These are phyloP conservation scores for Leptobrachium ailaonicum DNA, from an alignment of 2,113 vertebrate species.

Conservation along the genomic window DNA sequence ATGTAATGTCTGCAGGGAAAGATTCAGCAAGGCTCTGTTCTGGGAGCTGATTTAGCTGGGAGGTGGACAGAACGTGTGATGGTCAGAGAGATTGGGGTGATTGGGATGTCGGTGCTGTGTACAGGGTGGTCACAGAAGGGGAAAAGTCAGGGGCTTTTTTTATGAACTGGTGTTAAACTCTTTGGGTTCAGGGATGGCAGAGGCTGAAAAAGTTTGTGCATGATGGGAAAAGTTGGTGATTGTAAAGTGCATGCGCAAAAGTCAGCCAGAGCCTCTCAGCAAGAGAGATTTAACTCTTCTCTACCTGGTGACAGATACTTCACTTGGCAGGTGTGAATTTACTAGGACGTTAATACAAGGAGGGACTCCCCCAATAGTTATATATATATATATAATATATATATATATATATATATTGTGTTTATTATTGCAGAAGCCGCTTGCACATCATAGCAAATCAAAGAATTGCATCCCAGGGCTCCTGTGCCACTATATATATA, in stretches of 20 bases:
- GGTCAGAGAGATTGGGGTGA: not conserved
- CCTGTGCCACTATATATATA: too few relatives aligned
- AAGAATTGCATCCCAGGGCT: too few relatives aligned
- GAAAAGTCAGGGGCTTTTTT: not conserved
- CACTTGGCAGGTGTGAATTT: not conserved
- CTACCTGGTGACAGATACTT: slow-evolving; percentile 1
- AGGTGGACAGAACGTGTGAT: too few relatives aligned
- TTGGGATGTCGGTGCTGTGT: not conserved
- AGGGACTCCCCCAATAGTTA: not conserved
- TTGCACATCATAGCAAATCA: too few relatives aligned
- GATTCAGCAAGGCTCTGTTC: too few relatives aligned
- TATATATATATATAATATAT: too few relatives aligned
- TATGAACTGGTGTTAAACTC: not conserved
- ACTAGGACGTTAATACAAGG: not conserved
- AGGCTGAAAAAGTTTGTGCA: slow-evolving; percentile 20
- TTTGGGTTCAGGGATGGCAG: not conserved
- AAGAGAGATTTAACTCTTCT: not conserved
- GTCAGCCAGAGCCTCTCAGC: not conserved
- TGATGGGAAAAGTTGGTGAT: slow-evolving; percentile 15
- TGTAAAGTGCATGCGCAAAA: slow-evolving; percentile 34
- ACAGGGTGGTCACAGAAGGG: not conserved
- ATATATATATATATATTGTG: too few relatives aligned
- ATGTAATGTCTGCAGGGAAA: too few relatives aligned
- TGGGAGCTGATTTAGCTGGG: too few relatives aligned
- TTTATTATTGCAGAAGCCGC: too few relatives aligned